Evolutionary conservation across 2,888 invertebrate genomes (phyloP).

Genomic region (Eupithecia tripunctaria): DNA sequence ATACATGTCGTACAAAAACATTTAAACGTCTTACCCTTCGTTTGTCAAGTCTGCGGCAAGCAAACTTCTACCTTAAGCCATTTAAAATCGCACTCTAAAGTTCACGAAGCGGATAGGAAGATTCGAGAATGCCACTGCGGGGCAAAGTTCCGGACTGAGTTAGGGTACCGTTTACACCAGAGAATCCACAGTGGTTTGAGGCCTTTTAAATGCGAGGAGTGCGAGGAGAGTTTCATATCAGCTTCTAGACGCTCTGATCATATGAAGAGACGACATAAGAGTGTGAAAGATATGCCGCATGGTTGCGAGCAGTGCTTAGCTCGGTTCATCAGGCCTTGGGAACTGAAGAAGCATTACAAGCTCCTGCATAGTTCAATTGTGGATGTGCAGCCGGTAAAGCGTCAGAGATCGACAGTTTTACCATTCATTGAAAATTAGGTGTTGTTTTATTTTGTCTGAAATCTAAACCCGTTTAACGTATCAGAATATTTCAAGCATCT

Average conservation of each 20-base stretch:
- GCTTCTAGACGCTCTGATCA: conserved; percentile 73
- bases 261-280: conserved; percentile 67
- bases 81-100: conserved; percentile 62
- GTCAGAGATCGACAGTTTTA: conserved; percentile 26
- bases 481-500: neutral
- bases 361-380: conserved; percentile 56
- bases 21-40: conserved; percentile 65
- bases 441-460: neutral
- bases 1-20: conserved; percentile 75
- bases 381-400: conserved; percentile 47
- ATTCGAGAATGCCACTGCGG: conserved; percentile 67
- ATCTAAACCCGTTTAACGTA: neutral
- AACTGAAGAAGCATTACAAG: conserved; percentile 69
- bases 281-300: conserved; percentile 61
- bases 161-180: conserved; percentile 68
- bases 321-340: conserved; percentile 70
- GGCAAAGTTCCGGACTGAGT: conserved; percentile 62
- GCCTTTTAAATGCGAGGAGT: conserved; percentile 67
- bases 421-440: neutral
- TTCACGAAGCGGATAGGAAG: conserved; percentile 61
- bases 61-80: conserved; percentile 68
- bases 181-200: conserved; percentile 71
- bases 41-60: conserved; percentile 70
- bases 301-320: conserved; percentile 67
- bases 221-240: conserved; percentile 71